A percentile compares a stretch with the other conserved stretches of the same genome.
phyloP scores from a whole-genome alignment of 2,888 invertebrate genomes.

The Melinaea menophilus region DNA sequence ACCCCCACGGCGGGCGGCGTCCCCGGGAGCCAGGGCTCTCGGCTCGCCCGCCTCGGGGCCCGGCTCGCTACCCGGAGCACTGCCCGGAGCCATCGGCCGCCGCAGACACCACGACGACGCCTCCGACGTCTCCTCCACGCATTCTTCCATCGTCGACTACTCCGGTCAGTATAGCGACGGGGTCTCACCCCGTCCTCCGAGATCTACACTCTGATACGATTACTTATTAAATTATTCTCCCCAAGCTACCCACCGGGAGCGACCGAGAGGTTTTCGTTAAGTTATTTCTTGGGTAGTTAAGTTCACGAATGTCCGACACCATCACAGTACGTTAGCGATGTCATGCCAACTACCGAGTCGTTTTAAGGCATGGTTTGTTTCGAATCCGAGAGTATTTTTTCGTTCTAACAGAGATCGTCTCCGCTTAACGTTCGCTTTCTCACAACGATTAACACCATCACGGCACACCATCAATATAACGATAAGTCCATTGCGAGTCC shows the following conservation, averaged over 20 bases:
- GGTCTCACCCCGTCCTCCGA: neutral
- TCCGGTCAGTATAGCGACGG: slow-evolving; percentile 77
- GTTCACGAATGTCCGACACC: slow-evolving; percentile 32
- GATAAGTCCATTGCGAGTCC: slow-evolving; percentile 6
- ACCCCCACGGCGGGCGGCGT: slow-evolving; percentile 91
- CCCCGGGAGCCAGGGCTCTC: slow-evolving; percentile 89
- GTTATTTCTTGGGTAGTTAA: slow-evolving; percentile 49
- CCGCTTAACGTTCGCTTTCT: slow-evolving; percentile 51
- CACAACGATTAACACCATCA: slow-evolving; percentile 39
- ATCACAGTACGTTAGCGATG: slow-evolving; percentile 49
- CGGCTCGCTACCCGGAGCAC: slow-evolving; percentile 87
- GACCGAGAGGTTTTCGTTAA: slow-evolving; percentile 57
- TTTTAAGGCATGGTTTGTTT: slow-evolving; percentile 67
- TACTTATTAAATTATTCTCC: slow-evolving; percentile 16
- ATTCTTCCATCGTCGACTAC: slow-evolving; percentile 92
- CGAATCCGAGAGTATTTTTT: slow-evolving; percentile 50
- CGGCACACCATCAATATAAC: slow-evolving; percentile 29
- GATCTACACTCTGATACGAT: slow-evolving; percentile 7
- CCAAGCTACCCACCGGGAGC: slow-evolving; percentile 54
- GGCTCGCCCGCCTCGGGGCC: slow-evolving; percentile 84
- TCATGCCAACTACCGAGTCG: slow-evolving; percentile 62
- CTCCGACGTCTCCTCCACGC: slow-evolving; percentile 91
- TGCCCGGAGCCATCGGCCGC: slow-evolving; percentile 91
- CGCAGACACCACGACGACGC: slow-evolving; percentile 87
- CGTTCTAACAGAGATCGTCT: slow-evolving; percentile 50